Evolutionary conservation across 2,888 invertebrate genomes (phyloP).

Genomic region (Hesperia comma): DNA sequence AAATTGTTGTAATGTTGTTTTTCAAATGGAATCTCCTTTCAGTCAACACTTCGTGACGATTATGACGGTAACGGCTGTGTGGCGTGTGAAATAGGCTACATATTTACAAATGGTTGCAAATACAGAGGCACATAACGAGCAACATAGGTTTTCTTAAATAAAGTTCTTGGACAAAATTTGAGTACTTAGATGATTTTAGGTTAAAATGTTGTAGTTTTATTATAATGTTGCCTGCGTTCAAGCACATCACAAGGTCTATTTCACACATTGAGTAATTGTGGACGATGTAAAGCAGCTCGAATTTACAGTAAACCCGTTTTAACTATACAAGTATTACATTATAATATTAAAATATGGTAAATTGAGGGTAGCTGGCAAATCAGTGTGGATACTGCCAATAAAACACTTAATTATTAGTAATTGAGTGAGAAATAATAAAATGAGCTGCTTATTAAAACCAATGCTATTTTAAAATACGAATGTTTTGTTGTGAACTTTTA

Average conservation of each 20-base stretch:
- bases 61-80: neutral
- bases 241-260: constrained; percentile 11
- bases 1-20: neutral
- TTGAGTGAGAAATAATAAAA: neutral
- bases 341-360: constrained; percentile 1
- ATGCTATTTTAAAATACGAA: neutral
- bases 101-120: neutral
- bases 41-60: neutral
- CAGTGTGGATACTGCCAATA: constrained; percentile 1
- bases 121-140: neutral
- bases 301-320: constrained; percentile 24
- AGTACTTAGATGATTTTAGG: too few species aligned
- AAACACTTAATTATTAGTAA: neutral
- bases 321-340: constrained; percentile 5
- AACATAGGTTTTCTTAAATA: neutral
- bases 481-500: neutral
- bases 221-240: too few species aligned
- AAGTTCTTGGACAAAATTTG: too few species aligned
- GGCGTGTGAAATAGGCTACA: neutral
- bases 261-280: neutral
- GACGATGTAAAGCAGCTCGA: constrained; percentile 24
- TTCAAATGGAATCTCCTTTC: neutral
- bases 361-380: constrained; percentile 20
- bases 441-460: constrained; percentile 22
- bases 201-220: too few species aligned